Percentiles rank a stretch among this genome's conserved stretches.
Evolutionary conservation across 2,113 vertebrate genomes (phyloP).

Genomic region (Sphyrna mokarran): DNA sequence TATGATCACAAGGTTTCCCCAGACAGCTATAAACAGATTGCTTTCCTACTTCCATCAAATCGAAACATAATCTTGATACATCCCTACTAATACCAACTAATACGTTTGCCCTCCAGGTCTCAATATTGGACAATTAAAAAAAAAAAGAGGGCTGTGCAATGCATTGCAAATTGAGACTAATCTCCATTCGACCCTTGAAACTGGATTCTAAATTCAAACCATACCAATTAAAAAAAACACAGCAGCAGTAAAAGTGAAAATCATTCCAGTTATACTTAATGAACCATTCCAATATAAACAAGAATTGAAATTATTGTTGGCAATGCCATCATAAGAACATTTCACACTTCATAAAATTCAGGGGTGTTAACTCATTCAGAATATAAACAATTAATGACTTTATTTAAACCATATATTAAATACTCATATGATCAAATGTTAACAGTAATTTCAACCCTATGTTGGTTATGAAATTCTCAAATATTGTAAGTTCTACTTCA

Average conservation of each 20-base stretch:
- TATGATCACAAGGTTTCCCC: neutral
- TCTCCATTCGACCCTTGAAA: neutral
- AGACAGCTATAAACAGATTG: constrained; percentile 19
- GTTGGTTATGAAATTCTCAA: neutral
- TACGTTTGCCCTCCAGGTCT: neutral
- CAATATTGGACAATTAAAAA: neutral
- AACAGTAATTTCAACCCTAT: neutral
- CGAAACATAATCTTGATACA: constrained; percentile 18
- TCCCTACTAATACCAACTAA: constrained; percentile 2
- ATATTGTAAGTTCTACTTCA: neutral
- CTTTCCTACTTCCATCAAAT: constrained; percentile 16
- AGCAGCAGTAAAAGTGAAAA: neutral
- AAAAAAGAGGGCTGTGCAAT: neutral
- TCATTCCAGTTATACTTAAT: neutral
- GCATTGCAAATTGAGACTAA: neutral
- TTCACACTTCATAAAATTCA: neutral
- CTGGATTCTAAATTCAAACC: neutral
- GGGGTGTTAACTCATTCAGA: neutral
- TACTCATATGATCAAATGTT: neutral
- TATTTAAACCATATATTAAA: neutral
- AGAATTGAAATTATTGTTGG: neutral
- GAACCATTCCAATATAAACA: neutral
- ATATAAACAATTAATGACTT: neutral
- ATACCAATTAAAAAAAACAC: neutral
- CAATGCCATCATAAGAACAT: neutral